Base-by-base conservation (phyloP, 2,797 vertebrate species). In the Hipposideros larvatus region DNA sequence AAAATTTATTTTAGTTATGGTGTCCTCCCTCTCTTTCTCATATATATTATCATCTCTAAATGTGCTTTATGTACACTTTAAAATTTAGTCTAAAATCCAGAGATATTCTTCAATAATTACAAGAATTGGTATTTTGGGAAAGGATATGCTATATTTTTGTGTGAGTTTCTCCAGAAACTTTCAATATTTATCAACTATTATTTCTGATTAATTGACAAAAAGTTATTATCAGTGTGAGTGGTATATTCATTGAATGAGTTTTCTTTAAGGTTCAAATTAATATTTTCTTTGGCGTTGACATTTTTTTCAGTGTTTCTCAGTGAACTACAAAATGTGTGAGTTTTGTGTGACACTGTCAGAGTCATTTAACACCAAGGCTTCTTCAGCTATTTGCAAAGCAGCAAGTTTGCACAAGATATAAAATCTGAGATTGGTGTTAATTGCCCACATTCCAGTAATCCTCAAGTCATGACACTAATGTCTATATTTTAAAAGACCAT, bases 371-470 rank as follows among this genome's bases (percentile, higher is more conserved):
- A 83, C 28, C 22, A 85, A 85, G 9, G 10, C 21, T 37, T 92
- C 48, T 91, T 74, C 80, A 80, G 46, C 70, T 74, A 88, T 88
- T 91, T 85, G 61, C 66, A 28, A 41, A 95, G 57, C 57, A 88
- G 9, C 66, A 84, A 75, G 14, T 84, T 88, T 26, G 37, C 57
- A 95, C 43, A 93, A 80, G 43, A 34, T 51, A 70, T 48, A 74
- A 86, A 91, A 80, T 61, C 78, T 93, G 21, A 91, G 31, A 55
- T 26, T n/a, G 16, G 65, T 84, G 26, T 82, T 96, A 94, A 96
- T 92, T 87, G 61, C 41, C 10, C 48, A 87, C 41, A 59, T 92
- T 83, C n/a, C 75, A 71, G 37, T 90, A 51, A 90, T 83, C 41
- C 4, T 83, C 55, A 71, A 78, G 68, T 77, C 55, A 65, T 73